phyloP scores from a whole-genome alignment of 2,797 vertebrate species.

The Lophius americanus region DNA sequence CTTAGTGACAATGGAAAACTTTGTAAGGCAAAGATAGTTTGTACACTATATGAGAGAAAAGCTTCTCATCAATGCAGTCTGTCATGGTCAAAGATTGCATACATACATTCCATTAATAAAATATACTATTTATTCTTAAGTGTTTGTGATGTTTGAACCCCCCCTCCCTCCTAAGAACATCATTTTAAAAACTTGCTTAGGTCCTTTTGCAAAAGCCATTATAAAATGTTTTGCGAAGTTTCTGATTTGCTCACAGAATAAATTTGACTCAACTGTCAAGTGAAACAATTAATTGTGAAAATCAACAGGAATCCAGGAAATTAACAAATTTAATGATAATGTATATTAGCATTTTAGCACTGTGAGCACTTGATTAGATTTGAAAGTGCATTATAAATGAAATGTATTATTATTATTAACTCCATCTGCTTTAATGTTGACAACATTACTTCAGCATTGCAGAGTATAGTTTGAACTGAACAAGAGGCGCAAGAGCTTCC shows the following conservation, averaged over 20 bases:
- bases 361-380: no score
- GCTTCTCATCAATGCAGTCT: not conserved
- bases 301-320: not conserved
- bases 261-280: conserved; percentile 6
- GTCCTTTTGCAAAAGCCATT: no score
- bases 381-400: no score
- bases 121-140: conserved; percentile 49
- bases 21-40: conserved; percentile 1
- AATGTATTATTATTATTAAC: no score
- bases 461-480: not conserved
- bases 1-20: not conserved
- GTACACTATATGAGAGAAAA: not conserved
- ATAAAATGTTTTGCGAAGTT: not conserved
- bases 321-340: not conserved
- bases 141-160: conserved; percentile 11
- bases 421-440: conserved; percentile 10
- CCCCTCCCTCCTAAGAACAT: not conserved
- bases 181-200: conserved; percentile 1
- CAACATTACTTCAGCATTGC: not conserved
- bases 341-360: no score
- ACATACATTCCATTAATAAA: conserved; percentile 10
- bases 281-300: not conserved
- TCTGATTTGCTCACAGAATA: conserved; percentile 15
- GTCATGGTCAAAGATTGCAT: conserved; percentile 34
- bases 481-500: not conserved